Evolutionary conservation across 2,797 vertebrate species (phyloP), one percentile per base, ranked within the genome.

Genomic region (Protonibea diacanthus): DNA sequence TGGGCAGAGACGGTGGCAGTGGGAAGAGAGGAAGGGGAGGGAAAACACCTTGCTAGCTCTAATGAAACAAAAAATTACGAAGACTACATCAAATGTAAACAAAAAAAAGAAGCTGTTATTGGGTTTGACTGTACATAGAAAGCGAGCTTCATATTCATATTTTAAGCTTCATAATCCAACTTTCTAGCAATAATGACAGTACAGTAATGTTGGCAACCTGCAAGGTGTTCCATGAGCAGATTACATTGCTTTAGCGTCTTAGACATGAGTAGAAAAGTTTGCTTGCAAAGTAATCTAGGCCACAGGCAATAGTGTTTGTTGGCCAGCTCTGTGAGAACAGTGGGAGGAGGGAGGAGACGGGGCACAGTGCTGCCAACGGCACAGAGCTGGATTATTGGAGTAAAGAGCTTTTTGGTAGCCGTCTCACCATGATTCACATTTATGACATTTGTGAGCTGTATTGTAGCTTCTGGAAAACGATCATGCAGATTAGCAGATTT

Each of bases 221-320:
- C 40, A 65, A 25, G 59, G 45, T 73, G 74, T 76, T 83, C 74
- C 58, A 69, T 57, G 42, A 76, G 62, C 49, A 81, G 74, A 90
- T 88, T 81, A 83, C 67, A 75, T 27, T 74, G 62, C 67, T 87
- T 87, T 52, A 70, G 80, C 25, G 12, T 82, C 79, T 84, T 59
- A 67, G 33, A 78, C 71, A 78, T 45, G 68, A 83, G 61, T 63
- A 76, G 51, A 63, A 87, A 87, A 88, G 79, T 86, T 90, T 86
- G 70, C 81, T 82, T 17, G 15, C 18, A 71, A 78, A 88, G 69
- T 88, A 91, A 89, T 90, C 89, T 87, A 75, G 88, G 90, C 87
- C 85, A 86, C 83, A 77, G 86, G 85, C 88, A 64, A 72, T 29
- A 61, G 73, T 79, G 82, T 81, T 88, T 81, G 84, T 78, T 91